Conservation (phyloP, 2,797 vertebrate genomes). For the Chromobotia macracanthus region DNA sequence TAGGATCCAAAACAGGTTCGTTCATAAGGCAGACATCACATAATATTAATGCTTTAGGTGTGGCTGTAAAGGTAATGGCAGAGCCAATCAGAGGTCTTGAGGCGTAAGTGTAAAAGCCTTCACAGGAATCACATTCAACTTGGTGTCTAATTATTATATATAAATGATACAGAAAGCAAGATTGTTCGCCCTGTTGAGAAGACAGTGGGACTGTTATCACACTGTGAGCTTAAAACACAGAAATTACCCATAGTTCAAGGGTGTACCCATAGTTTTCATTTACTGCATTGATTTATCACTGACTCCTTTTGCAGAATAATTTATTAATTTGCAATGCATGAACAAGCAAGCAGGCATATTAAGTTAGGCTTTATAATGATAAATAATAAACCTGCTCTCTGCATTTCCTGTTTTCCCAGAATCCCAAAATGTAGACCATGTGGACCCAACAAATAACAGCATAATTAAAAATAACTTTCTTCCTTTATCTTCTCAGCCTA, state of each 20-base stretch:
- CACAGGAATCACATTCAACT: not conserved
- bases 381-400: not conserved
- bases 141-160: slow-evolving; percentile 4
- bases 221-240: no score
- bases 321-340: not conserved
- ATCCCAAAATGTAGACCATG: slow-evolving; percentile 18
- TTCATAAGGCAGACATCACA: slow-evolving; percentile 64
- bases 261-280: no score
- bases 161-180: not conserved
- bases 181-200: not conserved
- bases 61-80: slow-evolving; percentile 31
- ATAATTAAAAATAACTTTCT: slow-evolving; percentile 26
- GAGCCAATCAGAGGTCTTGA: not conserved
- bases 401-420: slow-evolving; percentile 3
- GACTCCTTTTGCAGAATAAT: not conserved
- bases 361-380: not conserved
- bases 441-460: not conserved
- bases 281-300: not conserved
- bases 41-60: not conserved
- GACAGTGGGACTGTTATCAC: no score
- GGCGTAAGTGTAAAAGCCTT: slow-evolving; percentile 5
- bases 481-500: slow-evolving; percentile 53
- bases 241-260: no score
- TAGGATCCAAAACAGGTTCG: slow-evolving; percentile 27
- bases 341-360: not conserved